These are phyloP conservation scores for Emmelina monodactyla DNA, from an alignment of 2,888 invertebrate genomes.

Conservation along the genomic window DNA sequence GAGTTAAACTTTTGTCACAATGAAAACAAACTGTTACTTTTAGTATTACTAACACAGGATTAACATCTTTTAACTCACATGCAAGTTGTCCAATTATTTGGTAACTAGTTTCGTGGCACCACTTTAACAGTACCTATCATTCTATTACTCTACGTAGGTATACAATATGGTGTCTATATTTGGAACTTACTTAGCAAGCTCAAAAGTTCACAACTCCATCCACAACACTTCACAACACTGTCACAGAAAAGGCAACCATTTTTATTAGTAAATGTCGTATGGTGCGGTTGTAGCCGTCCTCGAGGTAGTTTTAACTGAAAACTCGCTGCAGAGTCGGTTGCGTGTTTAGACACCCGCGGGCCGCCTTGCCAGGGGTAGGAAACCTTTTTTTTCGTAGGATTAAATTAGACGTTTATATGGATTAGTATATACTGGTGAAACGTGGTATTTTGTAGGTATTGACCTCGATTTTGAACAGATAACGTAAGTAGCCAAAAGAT, in stretches of 20 bases:
- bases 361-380: slow-evolving; percentile 31
- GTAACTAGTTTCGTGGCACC: too few relatives aligned
- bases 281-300: slow-evolving; percentile 36
- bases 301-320: slow-evolving; percentile 54
- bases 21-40: too few relatives aligned
- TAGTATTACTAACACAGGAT: too few relatives aligned
- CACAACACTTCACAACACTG: slow-evolving; percentile 1
- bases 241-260: slow-evolving; percentile 1
- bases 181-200: not conserved
- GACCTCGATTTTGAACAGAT: too few relatives aligned
- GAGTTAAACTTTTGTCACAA: too few relatives aligned
- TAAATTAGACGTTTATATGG: not conserved
- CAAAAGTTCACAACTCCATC: not conserved
- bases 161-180: too few relatives aligned
- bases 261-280: slow-evolving; percentile 19
- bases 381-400: slow-evolving; percentile 28
- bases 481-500: too few relatives aligned
- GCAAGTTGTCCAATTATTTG: too few relatives aligned
- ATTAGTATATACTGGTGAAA: not conserved
- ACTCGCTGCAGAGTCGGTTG: slow-evolving; percentile 46
- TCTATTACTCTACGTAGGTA: too few relatives aligned
- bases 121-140: too few relatives aligned
- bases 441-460: too few relatives aligned
- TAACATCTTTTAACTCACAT: too few relatives aligned
- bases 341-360: slow-evolving; percentile 49